These are phyloP conservation scores for Eucidaris tribuloides DNA, from an alignment of 35 echinoderm and acorn worm genomes.

Conservation along the genomic window DNA sequence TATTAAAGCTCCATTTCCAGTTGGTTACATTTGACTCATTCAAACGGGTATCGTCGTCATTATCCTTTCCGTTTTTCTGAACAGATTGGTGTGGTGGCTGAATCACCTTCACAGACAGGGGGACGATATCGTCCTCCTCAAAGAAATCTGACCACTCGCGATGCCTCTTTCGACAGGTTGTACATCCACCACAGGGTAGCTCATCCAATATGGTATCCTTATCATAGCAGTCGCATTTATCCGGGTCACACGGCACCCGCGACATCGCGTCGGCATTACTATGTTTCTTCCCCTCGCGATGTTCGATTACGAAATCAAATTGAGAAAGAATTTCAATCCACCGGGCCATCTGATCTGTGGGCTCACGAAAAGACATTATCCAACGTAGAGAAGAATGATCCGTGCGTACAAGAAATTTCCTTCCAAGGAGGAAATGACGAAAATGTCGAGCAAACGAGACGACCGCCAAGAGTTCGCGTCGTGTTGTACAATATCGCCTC, in stretches of 20 bases:
- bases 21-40: background rate
- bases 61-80: background rate
- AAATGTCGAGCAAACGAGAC: background rate
- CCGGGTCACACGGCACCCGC: conserved; percentile 28
- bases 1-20: too few species aligned
- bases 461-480: conserved; percentile 37
- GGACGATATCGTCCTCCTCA: background rate
- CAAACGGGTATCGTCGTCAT: too few species aligned
- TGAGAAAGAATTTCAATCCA: conserved; percentile 38
- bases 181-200: conserved; percentile 37
- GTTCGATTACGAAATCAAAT: conserved; percentile 38
- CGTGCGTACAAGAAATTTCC: conserved; percentile 27
- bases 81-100: background rate
- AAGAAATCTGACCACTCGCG: conserved; percentile 13
- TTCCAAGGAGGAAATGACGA: conserved; percentile 35
- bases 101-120: background rate
- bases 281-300: conserved; percentile 33
- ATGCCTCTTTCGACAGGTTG: background rate
- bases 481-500: conserved; percentile 38
- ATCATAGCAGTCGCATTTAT: background rate
- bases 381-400: conserved; percentile 37
- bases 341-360: conserved; percentile 22
- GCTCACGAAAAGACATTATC: conserved; percentile 31
- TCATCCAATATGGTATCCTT: background rate
- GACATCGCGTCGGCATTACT: conserved; percentile 57